phyloP scores from a whole-genome alignment of 2,888 invertebrate genomes.

The Cryptophagus acutangulus region DNA sequence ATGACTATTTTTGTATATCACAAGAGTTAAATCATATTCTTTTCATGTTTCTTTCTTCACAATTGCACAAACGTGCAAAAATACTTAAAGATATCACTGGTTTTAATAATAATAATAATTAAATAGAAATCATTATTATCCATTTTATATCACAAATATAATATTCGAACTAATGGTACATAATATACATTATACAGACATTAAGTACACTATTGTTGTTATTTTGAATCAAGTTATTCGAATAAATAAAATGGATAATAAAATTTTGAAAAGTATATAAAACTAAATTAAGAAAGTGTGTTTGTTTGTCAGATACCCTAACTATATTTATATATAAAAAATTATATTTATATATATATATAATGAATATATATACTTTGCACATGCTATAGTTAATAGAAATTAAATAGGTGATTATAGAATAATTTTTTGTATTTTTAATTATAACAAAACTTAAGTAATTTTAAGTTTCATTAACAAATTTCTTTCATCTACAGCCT shows the following conservation, averaged over 20 bases:
- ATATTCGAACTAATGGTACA: too few relatives aligned
- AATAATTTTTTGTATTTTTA: too few relatives aligned
- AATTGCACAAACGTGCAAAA: constrained; percentile 41
- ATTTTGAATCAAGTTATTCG: too few relatives aligned
- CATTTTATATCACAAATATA: constrained; percentile 16
- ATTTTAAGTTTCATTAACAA: not conserved
- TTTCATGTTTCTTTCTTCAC: constrained; percentile 33
- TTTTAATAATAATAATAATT: constrained; percentile 23
- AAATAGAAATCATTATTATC: constrained; percentile 15
- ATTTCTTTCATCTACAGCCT: constrained; percentile 8
- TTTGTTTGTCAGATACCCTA: constrained; percentile 18
- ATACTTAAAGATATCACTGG: constrained; percentile 49
- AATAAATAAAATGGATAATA: constrained; percentile 16
- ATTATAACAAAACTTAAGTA: constrained; percentile 16
- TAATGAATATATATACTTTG: constrained; percentile 29
- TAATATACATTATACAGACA: too few relatives aligned
- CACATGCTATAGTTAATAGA: constrained; percentile 20
- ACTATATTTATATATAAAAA: constrained; percentile 18
- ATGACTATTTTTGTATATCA: constrained; percentile 43
- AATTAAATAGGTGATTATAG: constrained; percentile 27
- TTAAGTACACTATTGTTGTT: too few relatives aligned
- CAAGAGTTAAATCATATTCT: constrained; percentile 40
- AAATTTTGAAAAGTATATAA: constrained; percentile 11
- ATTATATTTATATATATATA: too few relatives aligned
- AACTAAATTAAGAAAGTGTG: constrained; percentile 11